phyloP scores from a whole-genome alignment of 2,113 vertebrate genomes.

The Ciconia stormi region DNA sequence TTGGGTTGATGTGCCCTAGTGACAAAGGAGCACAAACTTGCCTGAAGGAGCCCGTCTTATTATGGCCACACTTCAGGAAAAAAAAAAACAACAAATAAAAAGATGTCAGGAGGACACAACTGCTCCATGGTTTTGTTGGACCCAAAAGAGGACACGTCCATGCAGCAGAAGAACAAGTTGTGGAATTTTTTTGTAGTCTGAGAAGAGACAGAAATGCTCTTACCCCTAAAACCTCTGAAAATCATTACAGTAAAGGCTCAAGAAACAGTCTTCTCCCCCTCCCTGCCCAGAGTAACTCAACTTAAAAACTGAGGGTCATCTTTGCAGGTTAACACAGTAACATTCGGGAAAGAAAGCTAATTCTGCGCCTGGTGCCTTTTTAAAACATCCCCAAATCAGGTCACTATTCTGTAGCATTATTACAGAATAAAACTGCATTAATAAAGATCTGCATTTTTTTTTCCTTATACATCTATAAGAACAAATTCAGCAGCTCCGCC shows the following conservation, averaged over 20 bases:
- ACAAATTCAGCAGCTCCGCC: background rate
- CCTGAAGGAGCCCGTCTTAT: background rate
- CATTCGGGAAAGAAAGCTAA: background rate
- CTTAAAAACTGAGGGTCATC: background rate
- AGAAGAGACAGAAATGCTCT: background rate
- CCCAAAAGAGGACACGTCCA: background rate
- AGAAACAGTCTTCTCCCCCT: background rate
- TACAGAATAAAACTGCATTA: background rate
- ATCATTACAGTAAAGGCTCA: background rate
- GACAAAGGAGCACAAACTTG: background rate
- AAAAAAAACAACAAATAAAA: background rate
- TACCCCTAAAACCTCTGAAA: background rate
- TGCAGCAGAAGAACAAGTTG: background rate
- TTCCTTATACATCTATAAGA: background rate
- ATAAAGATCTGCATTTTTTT: background rate
- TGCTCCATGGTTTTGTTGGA: background rate
- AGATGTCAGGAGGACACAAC: background rate
- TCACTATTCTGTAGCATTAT: background rate
- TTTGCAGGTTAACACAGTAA: background rate
- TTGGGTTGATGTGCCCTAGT: background rate
- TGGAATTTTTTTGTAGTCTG: background rate
- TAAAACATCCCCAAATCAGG: background rate
- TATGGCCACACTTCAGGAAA: background rate
- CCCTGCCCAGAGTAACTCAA: background rate
- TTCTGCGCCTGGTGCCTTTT: background rate